These are phyloP conservation scores for Heteronetta atricapilla DNA, from an alignment of 2,113 vertebrate species.

Conservation along the genomic window DNA sequence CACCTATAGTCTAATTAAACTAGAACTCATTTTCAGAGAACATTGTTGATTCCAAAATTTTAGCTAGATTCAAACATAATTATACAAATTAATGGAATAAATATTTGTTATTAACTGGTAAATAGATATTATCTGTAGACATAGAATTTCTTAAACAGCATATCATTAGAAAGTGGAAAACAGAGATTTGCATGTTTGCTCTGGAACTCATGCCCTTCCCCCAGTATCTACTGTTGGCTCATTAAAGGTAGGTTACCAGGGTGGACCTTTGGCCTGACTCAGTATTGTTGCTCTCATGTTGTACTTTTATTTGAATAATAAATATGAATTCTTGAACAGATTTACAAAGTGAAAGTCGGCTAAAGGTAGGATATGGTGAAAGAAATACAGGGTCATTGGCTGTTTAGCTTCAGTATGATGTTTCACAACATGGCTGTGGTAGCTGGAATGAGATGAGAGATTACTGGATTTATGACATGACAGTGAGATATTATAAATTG, in stretches of 20 bases:
- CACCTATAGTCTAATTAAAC: neutral
- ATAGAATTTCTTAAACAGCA: neutral
- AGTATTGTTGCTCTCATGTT: neutral
- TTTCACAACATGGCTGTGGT: conserved; percentile 26
- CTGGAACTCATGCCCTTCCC: neutral
- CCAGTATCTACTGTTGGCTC: neutral
- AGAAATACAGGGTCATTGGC: conserved; percentile 1
- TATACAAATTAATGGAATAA: neutral
- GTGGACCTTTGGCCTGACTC: neutral
- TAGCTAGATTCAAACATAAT: neutral
- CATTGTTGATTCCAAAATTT: neutral
- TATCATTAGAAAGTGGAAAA: neutral
- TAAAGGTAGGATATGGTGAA: conserved; percentile 47
- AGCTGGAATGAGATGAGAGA: conserved; percentile 19
- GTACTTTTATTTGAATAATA: neutral
- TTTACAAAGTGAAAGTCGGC: conserved; percentile 21
- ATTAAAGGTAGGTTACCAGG: neutral
- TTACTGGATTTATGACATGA: neutral
- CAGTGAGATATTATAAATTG: neutral
- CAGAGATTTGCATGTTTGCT: neutral
- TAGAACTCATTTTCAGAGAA: neutral
- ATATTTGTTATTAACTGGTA: neutral
- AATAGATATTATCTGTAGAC: neutral
- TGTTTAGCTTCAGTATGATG: neutral
- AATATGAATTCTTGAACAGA: conserved; percentile 9